Base-by-base conservation (phyloP, 1,140 invertebrate genomes). In the Penaeus vannamei region DNA sequence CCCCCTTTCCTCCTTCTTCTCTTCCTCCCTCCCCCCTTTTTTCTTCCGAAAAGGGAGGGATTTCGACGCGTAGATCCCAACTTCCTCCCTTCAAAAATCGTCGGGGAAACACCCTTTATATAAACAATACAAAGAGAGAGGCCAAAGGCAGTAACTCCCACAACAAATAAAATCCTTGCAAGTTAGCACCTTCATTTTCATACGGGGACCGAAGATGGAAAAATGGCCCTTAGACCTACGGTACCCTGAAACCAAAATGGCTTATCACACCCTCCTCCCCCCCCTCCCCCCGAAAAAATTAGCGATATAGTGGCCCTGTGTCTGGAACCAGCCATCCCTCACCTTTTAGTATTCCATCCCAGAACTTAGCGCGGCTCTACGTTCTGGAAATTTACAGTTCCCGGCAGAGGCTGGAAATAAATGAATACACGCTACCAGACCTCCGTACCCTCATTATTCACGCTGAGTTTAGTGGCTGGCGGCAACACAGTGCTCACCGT, bases 351-450 rank as follows among this genome's bases (percentile, higher is more conserved):
- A 86, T 86, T 84, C 64, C 76, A 64, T 80, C 60, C 87, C 53
- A 61, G 76, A 89, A 89, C 87, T 89, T 84, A 89, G 87, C 79
- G 22, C 82, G 82, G 60, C 29, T 64, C 82, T 79, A 84, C 72
- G 82, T 84, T 32, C 32, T 79, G 60, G 82, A 85, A 84, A 89
- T 84, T 89, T 89, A 89, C 53, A 26, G 60, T n/a, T 77, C 66
- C 87, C 83, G 86, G 60, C 81, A 84, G 87, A 89, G 85, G 32
- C 82, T 85, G 72, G 87, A 77, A 89, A 85, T 89, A 84, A 79
- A 89, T 79, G 82, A 89, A 84, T 79, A 89, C 87, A 84, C 87
- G 72, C 72, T 84, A 42, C 80, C 86, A 83, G 86, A 76, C 64
- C 80, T 89, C 87, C 87, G 72, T 77, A 84, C 83, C 82, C 60